Base-by-base conservation (phyloP, 2,888 invertebrate genomes). In the Zelleria hepariella region DNA sequence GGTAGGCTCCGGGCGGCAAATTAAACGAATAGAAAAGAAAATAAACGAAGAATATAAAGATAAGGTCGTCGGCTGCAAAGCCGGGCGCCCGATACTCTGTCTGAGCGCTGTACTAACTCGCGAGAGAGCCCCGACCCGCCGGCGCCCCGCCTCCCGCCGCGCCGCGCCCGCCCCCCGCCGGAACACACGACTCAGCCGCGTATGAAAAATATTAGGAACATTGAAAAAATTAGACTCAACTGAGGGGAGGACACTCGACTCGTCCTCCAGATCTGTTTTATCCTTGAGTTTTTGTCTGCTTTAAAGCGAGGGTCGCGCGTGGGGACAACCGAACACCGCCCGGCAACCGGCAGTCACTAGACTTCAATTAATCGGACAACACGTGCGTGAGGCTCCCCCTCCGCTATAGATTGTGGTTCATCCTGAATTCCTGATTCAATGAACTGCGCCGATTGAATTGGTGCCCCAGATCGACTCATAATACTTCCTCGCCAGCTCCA, bases 1-100 rank as follows among this genome's bases (percentile, higher is more conserved):
- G 69, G 73, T 70, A 70, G 72, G 77, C 78, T 78, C 74, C 75
- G 76, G 78, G 75, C 78, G 77, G 78, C 75, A 85, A 88, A 88
- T 84, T 77, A 88, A 88, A 88, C 80, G 86, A 87, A 88, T 86
- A 86, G 81, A 87, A 88, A 87, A 86, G 85, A 88, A 88, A 88
- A 87, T 86, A 88, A 88, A 86, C 83, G 86, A 88, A 87, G 83
- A 86, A 88, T 83, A 85, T 80, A 61, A 61, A 63, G 61, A 58
- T 78, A 86, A 88, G 84, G 78, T 83, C 77, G 85, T 79, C 83
- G 85, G 81, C 82, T 78, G 79, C 76, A 66, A 79, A 86, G 82
- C 79, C 88, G 86, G 76, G 88, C 89, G 88, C 85, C 80, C 89
- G 86, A 80, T 86, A 83, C 88, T 87, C 86, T 80, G 82, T 85